These are phyloP conservation scores for Metalampra italica DNA, from an alignment of 2,888 invertebrate genomes.

Conservation along the genomic window DNA sequence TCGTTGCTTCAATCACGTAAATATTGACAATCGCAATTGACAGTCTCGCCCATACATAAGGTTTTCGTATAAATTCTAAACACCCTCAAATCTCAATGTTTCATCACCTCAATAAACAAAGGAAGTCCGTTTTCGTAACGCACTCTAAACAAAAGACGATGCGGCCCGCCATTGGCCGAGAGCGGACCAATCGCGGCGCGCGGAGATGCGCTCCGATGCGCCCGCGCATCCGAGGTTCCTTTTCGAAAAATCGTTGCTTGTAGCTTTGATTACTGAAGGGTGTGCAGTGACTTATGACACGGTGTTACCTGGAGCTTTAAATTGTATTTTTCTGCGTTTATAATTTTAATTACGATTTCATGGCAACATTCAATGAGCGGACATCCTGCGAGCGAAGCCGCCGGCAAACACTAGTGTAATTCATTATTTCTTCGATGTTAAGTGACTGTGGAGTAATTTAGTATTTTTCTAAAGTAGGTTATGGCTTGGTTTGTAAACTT, in stretches of 20 bases:
- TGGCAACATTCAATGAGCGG: too few relatives aligned
- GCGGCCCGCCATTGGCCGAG: constrained; percentile 12
- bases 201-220: constrained; percentile 27
- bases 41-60: too few relatives aligned
- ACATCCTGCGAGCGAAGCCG: too few relatives aligned
- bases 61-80: neutral
- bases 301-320: constrained; percentile 1
- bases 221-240: constrained; percentile 22
- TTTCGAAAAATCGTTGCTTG: constrained; percentile 15
- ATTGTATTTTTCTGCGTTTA: neutral
- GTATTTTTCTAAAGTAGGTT: too few relatives aligned
- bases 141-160: constrained; percentile 15
- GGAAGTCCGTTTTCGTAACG: constrained; percentile 11
- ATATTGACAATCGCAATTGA: too few relatives aligned
- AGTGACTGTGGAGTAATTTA: too few relatives aligned
- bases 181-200: constrained; percentile 17
- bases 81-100: neutral
- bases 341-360: too few relatives aligned
- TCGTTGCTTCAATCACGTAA: too few relatives aligned
- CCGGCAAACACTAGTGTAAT: too few relatives aligned
- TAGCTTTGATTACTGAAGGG: constrained; percentile 17
- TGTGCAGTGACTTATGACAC: constrained; percentile 12
- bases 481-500: too few relatives aligned
- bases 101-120: constrained; percentile 9
- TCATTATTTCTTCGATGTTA: too few relatives aligned